Evolutionary conservation across 2,113 vertebrate genomes (phyloP), one percentile per base, ranked within the genome.

Genomic region (Amphilophus citrinellus): DNA sequence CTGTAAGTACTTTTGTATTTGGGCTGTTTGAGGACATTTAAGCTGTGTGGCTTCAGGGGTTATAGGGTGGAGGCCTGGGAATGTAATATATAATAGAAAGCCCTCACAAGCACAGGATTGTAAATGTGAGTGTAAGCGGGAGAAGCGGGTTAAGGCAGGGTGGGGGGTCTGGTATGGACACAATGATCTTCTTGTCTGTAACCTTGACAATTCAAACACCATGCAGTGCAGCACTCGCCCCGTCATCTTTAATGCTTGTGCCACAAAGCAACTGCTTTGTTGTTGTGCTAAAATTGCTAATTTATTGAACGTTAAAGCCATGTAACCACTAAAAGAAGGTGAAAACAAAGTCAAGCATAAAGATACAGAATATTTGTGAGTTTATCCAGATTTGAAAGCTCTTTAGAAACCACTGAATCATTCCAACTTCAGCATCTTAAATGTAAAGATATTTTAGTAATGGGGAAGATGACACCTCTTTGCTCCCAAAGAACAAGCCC

Each of bases 171-270:
- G 88, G 56, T 76, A 58, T 78, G 87, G 76, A 84, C 77, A 88
- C 87, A 91, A 75, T 86, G 85, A 80, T 27, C 62, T 66, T 73
- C 47, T 86, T 89, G 93, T 91, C 85, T 81, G 93, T 95, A 83
- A 90, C 93, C 84, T 91, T 94, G 90, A 92, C 90, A 85, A 89
- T 84, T 53, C 71, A 78, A 87, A 88, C 84, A 80, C 50, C 20
- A 73, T 56, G 79, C 7, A 13, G 73, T 7, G 15, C n/a, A 53
- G 27, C 3, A 24, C 24, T 58, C 30, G 59, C 27, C 50, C 68
- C 61, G 44, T 24, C 32, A 22, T 76, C 32, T 32, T 61, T 32
- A 37, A 60, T 22, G 32, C 5, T 42, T 30, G 32, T 50, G 57
- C 63, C 61, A 86, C 39, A n/a, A 61, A 53, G 59, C 39, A 61